phyloP scores from a whole-genome alignment of 2,113 vertebrate genomes.

The Globicephala melas region DNA sequence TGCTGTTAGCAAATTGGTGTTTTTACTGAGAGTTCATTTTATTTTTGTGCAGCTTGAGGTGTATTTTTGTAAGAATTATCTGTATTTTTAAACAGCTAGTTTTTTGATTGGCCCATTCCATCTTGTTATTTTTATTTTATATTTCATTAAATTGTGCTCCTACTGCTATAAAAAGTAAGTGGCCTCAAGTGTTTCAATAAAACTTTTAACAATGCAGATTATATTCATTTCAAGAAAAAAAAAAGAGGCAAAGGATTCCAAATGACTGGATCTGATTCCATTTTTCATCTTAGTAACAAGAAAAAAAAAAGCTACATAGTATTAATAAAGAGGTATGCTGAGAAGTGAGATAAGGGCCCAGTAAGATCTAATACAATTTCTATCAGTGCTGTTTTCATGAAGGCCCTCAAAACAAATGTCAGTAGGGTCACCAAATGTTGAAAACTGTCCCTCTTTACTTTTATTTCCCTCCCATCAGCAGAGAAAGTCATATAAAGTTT shows the following conservation, averaged over 20 bases:
- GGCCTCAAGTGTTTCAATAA: neutral
- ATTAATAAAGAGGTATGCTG: neutral
- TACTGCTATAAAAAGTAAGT: neutral
- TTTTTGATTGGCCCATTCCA: neutral
- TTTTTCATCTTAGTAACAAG: neutral
- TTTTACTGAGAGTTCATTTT: neutral
- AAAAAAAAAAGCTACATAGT: neutral
- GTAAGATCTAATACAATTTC: neutral
- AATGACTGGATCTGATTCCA: neutral
- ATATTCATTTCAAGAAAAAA: constrained; percentile 21
- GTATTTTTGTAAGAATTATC: neutral
- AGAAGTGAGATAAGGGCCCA: neutral
- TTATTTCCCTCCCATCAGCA: neutral
- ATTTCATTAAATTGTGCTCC: neutral
- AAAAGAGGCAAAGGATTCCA: neutral
- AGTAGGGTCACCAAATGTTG: neutral
- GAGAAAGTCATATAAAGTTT: neutral
- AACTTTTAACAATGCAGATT: neutral
- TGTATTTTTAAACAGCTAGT: neutral
- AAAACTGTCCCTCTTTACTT: neutral
- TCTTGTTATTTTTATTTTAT: neutral
- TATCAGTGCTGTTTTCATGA: neutral
- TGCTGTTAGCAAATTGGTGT: neutral
- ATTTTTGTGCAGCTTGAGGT: neutral
- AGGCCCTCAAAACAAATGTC: neutral